These are phyloP conservation scores for Callyntrura sp. DNA, from an alignment of 2,888 invertebrate genomes.

Conservation along the genomic window DNA sequence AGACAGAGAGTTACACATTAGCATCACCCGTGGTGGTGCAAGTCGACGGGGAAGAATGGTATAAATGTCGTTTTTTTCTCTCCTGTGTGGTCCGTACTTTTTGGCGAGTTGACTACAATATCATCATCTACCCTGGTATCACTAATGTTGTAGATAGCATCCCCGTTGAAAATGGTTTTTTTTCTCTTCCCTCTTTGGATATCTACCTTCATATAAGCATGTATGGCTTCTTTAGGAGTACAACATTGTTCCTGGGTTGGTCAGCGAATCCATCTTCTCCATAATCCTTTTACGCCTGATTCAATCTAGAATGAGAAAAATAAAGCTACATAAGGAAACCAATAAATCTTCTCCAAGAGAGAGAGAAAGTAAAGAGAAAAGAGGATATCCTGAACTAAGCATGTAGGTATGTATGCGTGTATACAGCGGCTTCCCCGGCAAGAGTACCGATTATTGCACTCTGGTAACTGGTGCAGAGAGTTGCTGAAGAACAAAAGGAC, in stretches of 20 bases:
- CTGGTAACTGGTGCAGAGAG: slow-evolving; percentile 50
- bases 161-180: slow-evolving; percentile 37
- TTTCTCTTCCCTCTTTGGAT: too few relatives aligned
- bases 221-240: slow-evolving; percentile 4
- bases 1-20: slow-evolving; percentile 66
- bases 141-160: slow-evolving; percentile 31
- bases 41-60: slow-evolving; percentile 38
- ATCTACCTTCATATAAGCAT: neutral
- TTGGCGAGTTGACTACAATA: slow-evolving; percentile 20
- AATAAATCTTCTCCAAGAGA: slow-evolving; percentile 72
- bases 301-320: slow-evolving; percentile 78
- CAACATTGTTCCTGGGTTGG: slow-evolving; percentile 71
- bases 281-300: slow-evolving; percentile 79
- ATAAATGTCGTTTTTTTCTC: slow-evolving; percentile 59
- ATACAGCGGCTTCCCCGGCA: slow-evolving; percentile 1
- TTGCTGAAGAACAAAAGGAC: slow-evolving; percentile 5
- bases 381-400: too few relatives aligned
- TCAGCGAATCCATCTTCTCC: slow-evolving; percentile 78
- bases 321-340: slow-evolving; percentile 76
- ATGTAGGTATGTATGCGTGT: neutral
- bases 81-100: neutral
- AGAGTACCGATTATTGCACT: slow-evolving; percentile 35
- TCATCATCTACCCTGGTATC: slow-evolving; percentile 42
- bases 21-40: slow-evolving; percentile 54
- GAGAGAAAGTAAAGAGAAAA: slow-evolving; percentile 39